phyloP scores from a whole-genome alignment of 35 echinoderm and acorn worm genomes.

The Apostichopus japonicus region DNA sequence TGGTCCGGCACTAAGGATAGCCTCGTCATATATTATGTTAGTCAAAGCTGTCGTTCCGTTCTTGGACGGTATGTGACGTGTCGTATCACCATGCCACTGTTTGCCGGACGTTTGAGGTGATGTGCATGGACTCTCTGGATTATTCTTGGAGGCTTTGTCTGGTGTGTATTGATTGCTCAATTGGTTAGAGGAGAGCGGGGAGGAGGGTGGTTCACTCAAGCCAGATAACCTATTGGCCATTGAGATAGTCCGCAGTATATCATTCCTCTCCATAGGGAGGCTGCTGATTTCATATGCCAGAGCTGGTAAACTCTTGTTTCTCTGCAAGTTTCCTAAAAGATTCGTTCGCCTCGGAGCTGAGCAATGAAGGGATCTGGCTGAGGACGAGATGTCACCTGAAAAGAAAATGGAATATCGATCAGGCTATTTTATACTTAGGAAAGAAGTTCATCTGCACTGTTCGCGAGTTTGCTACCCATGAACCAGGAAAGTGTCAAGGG shows the following conservation, averaged over 20 bases:
- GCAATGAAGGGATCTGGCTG: conserved; percentile 17
- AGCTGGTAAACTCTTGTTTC: conserved; percentile 40
- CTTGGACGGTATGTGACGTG: background rate
- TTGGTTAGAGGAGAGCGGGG: background rate
- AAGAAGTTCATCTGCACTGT: too few species aligned
- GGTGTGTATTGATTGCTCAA: background rate
- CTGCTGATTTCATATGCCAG: conserved; percentile 7
- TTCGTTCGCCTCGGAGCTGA: background rate
- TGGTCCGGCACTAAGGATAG: background rate
- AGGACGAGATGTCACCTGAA: conserved; percentile 11
- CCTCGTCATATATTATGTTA: conserved; percentile 20
- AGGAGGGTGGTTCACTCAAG: background rate
- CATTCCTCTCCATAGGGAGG: conserved; percentile 39
- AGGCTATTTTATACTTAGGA: background rate
- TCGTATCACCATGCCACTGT: background rate
- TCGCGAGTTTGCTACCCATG: too few species aligned
- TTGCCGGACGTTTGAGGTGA: background rate
- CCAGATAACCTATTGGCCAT: background rate
- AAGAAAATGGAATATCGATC: background rate
- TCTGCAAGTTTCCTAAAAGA: conserved; percentile 29
- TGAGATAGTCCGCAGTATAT: conserved; percentile 9
- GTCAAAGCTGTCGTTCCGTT: background rate
- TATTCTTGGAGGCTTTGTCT: background rate
- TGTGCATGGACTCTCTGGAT: background rate
- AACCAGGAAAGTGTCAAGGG: too few species aligned